Conservation (phyloP, 2,113 vertebrate genomes). For the Alaudala cheleensis region DNA sequence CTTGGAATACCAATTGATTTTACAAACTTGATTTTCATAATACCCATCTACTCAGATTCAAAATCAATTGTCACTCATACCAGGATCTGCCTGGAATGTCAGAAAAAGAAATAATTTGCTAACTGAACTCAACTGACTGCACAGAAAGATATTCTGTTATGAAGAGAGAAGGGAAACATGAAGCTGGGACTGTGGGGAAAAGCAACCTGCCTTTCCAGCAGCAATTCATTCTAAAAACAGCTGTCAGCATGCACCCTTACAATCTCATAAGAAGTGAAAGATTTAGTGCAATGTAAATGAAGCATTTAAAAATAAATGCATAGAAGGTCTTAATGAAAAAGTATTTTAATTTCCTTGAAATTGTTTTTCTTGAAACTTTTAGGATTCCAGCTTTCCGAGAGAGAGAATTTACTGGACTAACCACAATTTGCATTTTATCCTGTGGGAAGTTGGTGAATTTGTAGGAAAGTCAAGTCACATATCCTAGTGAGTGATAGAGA, state of each 20-base stretch:
- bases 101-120: not conserved
- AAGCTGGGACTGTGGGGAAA: not conserved
- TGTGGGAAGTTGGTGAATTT: not conserved
- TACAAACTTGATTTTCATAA: not conserved
- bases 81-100: not conserved
- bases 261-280: not conserved
- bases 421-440: not conserved
- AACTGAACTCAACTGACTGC: not conserved
- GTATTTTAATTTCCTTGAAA: not conserved
- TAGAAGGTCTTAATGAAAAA: not conserved
- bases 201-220: not conserved
- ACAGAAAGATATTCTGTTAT: not conserved
- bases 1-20: not conserved
- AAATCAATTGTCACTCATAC: not conserved
- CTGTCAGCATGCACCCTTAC: not conserved
- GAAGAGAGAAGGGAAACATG: not conserved
- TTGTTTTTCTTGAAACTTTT: not conserved
- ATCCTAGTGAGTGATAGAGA: not conserved
- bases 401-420: not conserved
- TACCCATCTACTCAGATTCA: not conserved
- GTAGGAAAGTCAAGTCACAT: slow-evolving; percentile 22
- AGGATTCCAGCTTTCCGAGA: not conserved
- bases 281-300: not conserved
- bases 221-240: not conserved
- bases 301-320: not conserved